Evolutionary conservation across 2,113 vertebrate species (phyloP).

Genomic region (Melanotaenia duboulayi): DNA sequence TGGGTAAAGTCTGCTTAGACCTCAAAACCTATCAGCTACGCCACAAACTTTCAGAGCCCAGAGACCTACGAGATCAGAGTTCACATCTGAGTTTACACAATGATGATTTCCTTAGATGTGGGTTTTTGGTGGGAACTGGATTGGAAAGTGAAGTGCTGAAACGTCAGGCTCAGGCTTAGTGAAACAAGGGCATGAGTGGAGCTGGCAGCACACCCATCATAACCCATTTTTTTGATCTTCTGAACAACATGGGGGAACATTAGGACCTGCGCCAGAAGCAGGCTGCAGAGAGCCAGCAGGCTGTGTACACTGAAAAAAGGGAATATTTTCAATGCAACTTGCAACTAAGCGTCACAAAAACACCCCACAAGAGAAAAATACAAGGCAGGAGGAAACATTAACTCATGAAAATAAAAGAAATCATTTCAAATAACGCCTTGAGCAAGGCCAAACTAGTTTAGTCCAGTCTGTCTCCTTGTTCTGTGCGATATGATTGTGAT

Average conservation of each 20-base stretch:
- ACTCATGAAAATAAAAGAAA: not conserved
- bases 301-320: not conserved
- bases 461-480: conserved; percentile 27
- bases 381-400: not conserved
- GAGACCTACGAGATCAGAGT: not conserved
- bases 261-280: conserved; percentile 17
- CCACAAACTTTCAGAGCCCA: conserved; percentile 18
- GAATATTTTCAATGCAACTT: not conserved
- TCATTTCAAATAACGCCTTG: not conserved
- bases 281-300: not conserved
- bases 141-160: conserved; percentile 29
- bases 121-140: not conserved
- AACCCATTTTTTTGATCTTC: conserved; percentile 60
- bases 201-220: conserved; percentile 41
- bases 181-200: conserved; percentile 44
- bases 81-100: not conserved
- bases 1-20: not conserved
- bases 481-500: conserved; percentile 20
- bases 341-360: not conserved
- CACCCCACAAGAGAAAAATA: not conserved
- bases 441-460: conserved; percentile 17
- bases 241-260: conserved; percentile 20
- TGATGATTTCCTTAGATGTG: too few relatives aligned
- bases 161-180: conserved; percentile 37
- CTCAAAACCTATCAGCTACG: not conserved